phyloP scores from a whole-genome alignment of 2,888 invertebrate species.

The Acronicta leporina region DNA sequence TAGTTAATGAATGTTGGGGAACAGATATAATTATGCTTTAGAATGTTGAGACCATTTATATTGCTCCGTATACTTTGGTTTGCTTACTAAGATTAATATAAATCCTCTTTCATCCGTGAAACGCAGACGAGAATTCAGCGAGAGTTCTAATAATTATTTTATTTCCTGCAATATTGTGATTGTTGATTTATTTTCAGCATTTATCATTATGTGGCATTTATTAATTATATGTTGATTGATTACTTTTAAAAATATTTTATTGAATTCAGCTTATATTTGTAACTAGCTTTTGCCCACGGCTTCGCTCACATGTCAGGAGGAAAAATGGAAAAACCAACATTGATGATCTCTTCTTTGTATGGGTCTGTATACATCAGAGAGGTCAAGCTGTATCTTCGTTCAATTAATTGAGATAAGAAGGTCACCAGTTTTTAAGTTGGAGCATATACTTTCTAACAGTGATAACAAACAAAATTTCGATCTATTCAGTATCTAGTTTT shows the following conservation, averaged over 20 bases:
- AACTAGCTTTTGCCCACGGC: too few species aligned
- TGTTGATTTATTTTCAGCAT: neutral
- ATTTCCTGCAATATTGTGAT: constrained; percentile 3
- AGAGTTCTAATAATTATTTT: constrained; percentile 23
- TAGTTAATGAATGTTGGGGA: constrained; percentile 54
- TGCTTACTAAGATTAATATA: constrained; percentile 44
- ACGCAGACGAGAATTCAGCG: constrained; percentile 9
- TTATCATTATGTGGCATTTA: neutral
- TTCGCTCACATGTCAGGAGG: too few species aligned
- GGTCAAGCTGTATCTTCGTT: too few species aligned
- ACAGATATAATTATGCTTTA: constrained; percentile 49
- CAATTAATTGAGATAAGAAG: too few species aligned
- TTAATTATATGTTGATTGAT: constrained; percentile 13
- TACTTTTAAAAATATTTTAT: neutral
- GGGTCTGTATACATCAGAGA: too few species aligned
- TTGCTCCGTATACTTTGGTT: constrained; percentile 44
- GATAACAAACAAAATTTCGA: too few species aligned
- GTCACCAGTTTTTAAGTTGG: too few species aligned
- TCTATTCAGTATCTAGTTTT: too few species aligned
- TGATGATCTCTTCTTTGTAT: too few species aligned
- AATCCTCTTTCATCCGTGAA: constrained; percentile 35
- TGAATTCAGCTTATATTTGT: neutral
- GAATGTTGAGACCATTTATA: constrained; percentile 41
- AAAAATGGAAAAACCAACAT: too few species aligned
- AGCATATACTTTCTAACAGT: too few species aligned